Base-by-base conservation (phyloP, 1,140 invertebrate genomes). In the Papilio polyxenes region DNA sequence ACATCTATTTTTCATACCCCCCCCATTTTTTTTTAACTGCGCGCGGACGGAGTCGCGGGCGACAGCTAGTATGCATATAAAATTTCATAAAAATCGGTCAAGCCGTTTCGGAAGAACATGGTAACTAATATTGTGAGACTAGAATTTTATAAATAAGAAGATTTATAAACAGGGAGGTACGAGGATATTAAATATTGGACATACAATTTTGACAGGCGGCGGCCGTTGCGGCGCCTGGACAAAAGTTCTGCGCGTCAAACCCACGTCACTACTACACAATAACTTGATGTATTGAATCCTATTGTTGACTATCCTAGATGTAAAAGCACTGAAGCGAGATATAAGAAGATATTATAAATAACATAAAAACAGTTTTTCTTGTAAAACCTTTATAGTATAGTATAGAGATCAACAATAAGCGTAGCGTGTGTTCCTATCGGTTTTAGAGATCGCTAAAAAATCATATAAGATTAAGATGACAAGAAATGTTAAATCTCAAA, bases 131-230 rank as follows among this genome's bases (percentile, higher is more conserved):
- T 31, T 31, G 23, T 31, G 23, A 31, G 0, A 31, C 23, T 31
- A 31, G 23, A 31, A 20, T 20, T 56, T 20, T 20, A 20, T 62
- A 62, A 31, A 31, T 37, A 23, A 5, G 11, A 9, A 31, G 9
- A 37, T 69, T 69, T 10, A 69, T 69, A 69, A 37, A 69, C 31
- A 37, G 11, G 23, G 31, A 13, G 23, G 65, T 69, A 65, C 1
- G 59, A 78, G 65, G 65, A 78, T 78, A 78, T 78, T 78, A 53
- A 78, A 78, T 62, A 53, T 78, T 37, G 23, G 9, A 78, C 17
- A 78, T 56, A 78, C 56, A 53, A 78, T 23, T 78, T 56, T 37
- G 53, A 15, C 77, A 17, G 77, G 53, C 53, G 23, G 77, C 77
- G 9, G 77, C 62, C 51, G 77, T 40, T 37, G 51, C 53, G 77